Conservation (phyloP, 2,797 vertebrate species). For the Martes flavigula region DNA sequence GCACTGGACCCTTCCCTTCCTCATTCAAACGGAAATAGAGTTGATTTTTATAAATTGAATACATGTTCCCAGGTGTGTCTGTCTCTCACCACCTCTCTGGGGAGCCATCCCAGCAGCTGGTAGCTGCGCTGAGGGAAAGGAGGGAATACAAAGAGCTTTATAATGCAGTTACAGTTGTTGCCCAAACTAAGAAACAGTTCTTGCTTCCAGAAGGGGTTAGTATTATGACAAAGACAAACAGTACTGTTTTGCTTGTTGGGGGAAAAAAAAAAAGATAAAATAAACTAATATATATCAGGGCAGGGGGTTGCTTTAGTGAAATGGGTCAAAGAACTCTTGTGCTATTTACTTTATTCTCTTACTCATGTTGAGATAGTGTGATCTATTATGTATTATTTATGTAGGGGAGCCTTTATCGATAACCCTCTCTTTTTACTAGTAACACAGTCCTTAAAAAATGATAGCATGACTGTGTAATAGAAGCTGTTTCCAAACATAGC, state of each 20-base stretch:
- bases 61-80: background rate
- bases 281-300: background rate
- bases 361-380: background rate
- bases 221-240: background rate
- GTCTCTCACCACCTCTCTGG: background rate
- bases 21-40: slow-evolving; percentile 13
- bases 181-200: background rate
- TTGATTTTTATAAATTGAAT: background rate
- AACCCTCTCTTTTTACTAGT: background rate
- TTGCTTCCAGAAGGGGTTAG: background rate
- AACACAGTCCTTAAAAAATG: background rate
- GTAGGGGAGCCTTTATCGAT: background rate
- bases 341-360: background rate
- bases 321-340: background rate
- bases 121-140: background rate
- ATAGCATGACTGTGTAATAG: background rate
- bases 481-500: background rate
- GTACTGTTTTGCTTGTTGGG: background rate
- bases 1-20: background rate
- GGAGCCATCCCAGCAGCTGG: background rate
- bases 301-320: background rate
- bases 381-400: background rate
- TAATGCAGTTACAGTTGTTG: background rate
- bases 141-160: background rate
- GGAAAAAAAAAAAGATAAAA: background rate